Conservation (phyloP, 2,113 vertebrate genomes). For the Motacilla tschutschensis region DNA sequence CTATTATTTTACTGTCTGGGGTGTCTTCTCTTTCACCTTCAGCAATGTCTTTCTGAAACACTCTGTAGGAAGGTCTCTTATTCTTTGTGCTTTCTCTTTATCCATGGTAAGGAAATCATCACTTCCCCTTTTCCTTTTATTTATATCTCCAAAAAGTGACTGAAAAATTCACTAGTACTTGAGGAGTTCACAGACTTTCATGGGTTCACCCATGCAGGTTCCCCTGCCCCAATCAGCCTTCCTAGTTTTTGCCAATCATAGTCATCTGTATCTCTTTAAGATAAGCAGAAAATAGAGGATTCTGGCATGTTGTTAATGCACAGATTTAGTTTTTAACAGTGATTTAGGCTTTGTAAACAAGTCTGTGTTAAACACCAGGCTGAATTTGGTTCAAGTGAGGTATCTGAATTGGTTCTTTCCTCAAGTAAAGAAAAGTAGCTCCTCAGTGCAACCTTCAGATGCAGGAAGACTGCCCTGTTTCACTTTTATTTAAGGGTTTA, state of each 20-base stretch:
- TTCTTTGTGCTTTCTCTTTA: background rate
- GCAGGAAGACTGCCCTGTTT: background rate
- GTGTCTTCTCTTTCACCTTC: background rate
- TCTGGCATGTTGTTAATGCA: background rate
- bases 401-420: background rate
- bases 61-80: fast-evolving
- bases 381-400: background rate
- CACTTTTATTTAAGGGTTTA: background rate
- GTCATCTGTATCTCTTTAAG: background rate
- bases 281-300: background rate
- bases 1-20: background rate
- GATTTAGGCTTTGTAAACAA: background rate
- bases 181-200: background rate
- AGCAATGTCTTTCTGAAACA: background rate
- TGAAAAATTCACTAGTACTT: background rate
- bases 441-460: background rate
- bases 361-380: background rate
- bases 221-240: background rate
- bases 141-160: background rate
- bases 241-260: background rate
- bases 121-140: background rate
- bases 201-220: background rate
- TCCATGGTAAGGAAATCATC: background rate
- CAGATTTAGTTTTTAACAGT: background rate
- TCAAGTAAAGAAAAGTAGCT: background rate